Evolutionary conservation across 2,797 vertebrate species (phyloP).

Genomic region (Gallinago nigripennis): DNA sequence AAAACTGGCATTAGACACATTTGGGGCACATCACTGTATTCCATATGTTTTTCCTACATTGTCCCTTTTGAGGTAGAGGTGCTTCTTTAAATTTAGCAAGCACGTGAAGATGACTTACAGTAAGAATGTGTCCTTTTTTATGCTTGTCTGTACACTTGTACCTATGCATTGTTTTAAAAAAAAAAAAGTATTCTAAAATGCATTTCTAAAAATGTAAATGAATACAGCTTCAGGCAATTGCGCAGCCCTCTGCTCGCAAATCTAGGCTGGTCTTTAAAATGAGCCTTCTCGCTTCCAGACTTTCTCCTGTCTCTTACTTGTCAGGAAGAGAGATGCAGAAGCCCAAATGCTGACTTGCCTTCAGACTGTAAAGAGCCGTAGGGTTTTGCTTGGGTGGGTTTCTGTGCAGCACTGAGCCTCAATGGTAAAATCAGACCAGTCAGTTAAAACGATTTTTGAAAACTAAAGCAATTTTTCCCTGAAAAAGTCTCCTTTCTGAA

Average conservation of each 20-base stretch:
- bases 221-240: not conserved
- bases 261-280: constrained; percentile 27
- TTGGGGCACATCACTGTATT: not conserved
- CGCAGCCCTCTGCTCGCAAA: not conserved
- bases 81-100: not conserved
- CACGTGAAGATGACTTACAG: not conserved
- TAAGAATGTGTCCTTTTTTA: not conserved
- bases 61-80: not conserved
- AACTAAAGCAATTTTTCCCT: not conserved
- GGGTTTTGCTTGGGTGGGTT: constrained; percentile 36
- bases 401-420: not conserved
- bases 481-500: not conserved
- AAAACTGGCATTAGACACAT: not conserved
- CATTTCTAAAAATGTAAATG: constrained; percentile 45
- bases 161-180: not conserved
- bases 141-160: not conserved
- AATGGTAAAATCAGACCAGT: not conserved
- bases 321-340: not conserved
- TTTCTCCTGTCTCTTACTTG: not conserved
- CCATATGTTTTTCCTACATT: constrained; percentile 2
- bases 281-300: not conserved
- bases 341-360: not conserved
- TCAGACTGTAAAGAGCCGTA: not conserved
- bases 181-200: not conserved
- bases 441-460: not conserved